phyloP scores from a whole-genome alignment of 2,113 vertebrate species.

The Mastomys natalensis region DNA sequence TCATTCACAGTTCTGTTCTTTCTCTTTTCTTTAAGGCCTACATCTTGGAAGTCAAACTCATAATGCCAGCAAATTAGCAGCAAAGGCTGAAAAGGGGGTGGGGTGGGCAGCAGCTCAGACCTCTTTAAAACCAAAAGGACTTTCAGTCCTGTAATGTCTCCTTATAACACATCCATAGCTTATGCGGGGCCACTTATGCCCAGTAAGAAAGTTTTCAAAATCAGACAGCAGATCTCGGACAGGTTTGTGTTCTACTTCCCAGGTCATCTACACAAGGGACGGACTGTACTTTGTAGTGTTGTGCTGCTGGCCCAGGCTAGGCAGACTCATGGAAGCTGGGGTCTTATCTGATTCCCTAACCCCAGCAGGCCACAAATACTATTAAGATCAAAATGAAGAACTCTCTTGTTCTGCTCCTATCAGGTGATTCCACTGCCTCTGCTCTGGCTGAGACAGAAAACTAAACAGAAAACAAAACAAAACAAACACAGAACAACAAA shows the following conservation, averaged over 20 bases:
- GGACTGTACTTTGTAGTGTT: not conserved
- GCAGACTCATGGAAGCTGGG: not conserved
- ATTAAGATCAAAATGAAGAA: not conserved
- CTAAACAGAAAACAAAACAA: not conserved
- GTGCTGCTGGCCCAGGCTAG: not conserved
- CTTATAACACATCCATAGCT: not conserved
- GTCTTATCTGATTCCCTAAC: not conserved
- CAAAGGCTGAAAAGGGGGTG: not conserved
- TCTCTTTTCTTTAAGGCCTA: not conserved
- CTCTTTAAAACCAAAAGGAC: not conserved
- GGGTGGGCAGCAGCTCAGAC: not conserved
- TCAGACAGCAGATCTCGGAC: not conserved
- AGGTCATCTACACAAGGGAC: not conserved
- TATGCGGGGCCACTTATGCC: not conserved
- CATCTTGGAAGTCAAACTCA: constrained; percentile 16
- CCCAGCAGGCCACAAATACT: not conserved
- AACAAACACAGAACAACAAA: not conserved
- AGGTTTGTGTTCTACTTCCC: not conserved
- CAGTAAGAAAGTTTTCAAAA: constrained; percentile 53
- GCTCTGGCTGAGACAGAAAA: not conserved
- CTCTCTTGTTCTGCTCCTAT: not conserved
- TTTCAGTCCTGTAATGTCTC: not conserved
- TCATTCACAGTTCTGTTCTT: not conserved
- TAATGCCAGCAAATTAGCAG: not conserved
- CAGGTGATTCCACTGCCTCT: not conserved